Base-by-base conservation (phyloP, 2,113 vertebrate species). In the Nycticryphes semicollaris region DNA sequence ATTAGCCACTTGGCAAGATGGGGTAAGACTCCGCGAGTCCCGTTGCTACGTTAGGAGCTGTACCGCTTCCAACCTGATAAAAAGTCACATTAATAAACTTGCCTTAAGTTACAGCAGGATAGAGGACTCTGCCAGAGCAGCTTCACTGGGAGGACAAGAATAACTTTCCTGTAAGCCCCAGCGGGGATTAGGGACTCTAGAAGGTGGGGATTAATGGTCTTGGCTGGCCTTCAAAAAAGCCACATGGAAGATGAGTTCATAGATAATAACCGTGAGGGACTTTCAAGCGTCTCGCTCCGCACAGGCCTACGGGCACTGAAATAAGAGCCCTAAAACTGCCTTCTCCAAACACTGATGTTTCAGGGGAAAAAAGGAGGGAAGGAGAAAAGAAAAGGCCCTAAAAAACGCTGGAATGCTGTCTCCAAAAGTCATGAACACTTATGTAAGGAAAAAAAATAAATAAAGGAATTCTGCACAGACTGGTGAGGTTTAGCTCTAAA, bases 191-290 rank as follows among this genome's bases (percentile, higher is more conserved):
- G 79, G 90, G 92, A 84, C 92, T 89, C 75, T 77, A 75, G 89
- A 93, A 97, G 96, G 92, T 90, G 93, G 88, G 94, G 96, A 96
- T 97, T 97, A 96, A 87, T 72, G 79, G 51, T 48, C 76, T 84
- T 96, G 96, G 96, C 92, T 50, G 76, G 96, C 92, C 88, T 92
- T 90, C 96, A 96, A 23, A 90, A 87, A 41, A 84, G 90, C 88
- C 94, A 84, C 96, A 92, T 88, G 92, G 72, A 94, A 93, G 96
- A 96, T 96, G 96, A 97, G 94, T 94, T 96, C 96, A 97, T 64
- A 90, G 93, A 96, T 84, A 95, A 88, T 83, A 97, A 94, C 85
- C 67, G 78, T 2, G 88, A 81, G 90, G 83, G 92, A 83, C 94
- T 90, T 80, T 50, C 54, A 51, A 78, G 94, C 0, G 25, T 53